Conservation (phyloP, 2,797 vertebrate genomes). For the Zenarchopterus dispar region DNA sequence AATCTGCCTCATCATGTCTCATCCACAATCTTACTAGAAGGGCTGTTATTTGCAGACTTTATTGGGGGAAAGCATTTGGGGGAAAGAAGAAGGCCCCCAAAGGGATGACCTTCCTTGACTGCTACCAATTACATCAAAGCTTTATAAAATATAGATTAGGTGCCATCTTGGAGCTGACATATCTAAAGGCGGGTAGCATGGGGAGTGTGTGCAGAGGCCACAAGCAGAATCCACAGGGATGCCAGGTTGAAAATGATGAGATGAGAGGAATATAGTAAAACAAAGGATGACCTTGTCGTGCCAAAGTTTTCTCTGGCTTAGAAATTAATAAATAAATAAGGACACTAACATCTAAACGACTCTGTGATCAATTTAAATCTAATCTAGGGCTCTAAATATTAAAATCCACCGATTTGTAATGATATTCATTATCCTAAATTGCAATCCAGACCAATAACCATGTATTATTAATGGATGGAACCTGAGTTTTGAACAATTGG, state of each 20-base stretch:
- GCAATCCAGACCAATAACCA: constrained; percentile 60
- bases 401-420: constrained; percentile 55
- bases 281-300: constrained; percentile 64
- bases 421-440: constrained; percentile 59
- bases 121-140: constrained; percentile 80
- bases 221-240: constrained; percentile 52
- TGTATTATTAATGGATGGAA: constrained; percentile 67
- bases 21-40: constrained; percentile 33
- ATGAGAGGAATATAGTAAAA: constrained; percentile 41
- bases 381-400: constrained; percentile 59
- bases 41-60: constrained; percentile 50
- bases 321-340: constrained; percentile 15
- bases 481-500: constrained; percentile 63
- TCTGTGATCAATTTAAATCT: constrained; percentile 56
- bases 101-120: constrained; percentile 72
- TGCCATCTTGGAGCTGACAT: constrained; percentile 73
- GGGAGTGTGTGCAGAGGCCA: constrained; percentile 42
- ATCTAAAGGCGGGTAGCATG: constrained; percentile 62
- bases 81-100: constrained; percentile 40
- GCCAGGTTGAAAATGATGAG: constrained; percentile 54
- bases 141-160: constrained; percentile 85
- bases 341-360: constrained; percentile 5
- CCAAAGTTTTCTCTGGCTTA: constrained; percentile 5
- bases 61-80: constrained; percentile 38
- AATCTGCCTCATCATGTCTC: constrained; percentile 36